These are phyloP conservation scores for Hirtodrosophila trivittata DNA, from an alignment of 2,888 invertebrate genomes.

Conservation along the genomic window DNA sequence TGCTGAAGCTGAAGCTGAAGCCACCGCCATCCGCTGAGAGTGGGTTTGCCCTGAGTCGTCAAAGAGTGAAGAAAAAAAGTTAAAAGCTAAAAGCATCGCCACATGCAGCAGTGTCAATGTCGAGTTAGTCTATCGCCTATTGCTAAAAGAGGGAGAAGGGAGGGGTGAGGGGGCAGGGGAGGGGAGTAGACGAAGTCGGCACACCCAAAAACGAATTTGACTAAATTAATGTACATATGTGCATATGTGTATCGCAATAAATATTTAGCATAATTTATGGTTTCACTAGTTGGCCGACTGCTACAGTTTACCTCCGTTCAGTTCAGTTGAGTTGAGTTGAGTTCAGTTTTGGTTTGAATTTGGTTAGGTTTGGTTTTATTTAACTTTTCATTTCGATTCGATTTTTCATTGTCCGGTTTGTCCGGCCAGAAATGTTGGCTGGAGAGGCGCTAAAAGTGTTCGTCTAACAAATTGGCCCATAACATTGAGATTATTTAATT, in stretches of 20 bases:
- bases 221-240: slow-evolving; percentile 57
- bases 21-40: slow-evolving; percentile 24
- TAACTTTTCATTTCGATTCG: slow-evolving; percentile 36
- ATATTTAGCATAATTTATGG: slow-evolving; percentile 75
- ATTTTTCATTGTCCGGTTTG: slow-evolving; percentile 21
- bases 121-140: slow-evolving; percentile 44
- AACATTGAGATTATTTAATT: slow-evolving; percentile 58
- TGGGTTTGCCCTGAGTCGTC: slow-evolving; percentile 40
- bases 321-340: slow-evolving; percentile 3
- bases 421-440: slow-evolving; percentile 7
- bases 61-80: slow-evolving; percentile 31
- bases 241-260: slow-evolving; percentile 40
- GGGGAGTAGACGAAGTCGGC: slow-evolving; percentile 29
- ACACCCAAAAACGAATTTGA: slow-evolving; percentile 70
- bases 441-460: slow-evolving; percentile 56
- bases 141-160: not conserved
- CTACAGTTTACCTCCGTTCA: too few species aligned
- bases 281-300: slow-evolving; percentile 38
- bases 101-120: slow-evolving; percentile 74
- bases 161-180: not conserved
- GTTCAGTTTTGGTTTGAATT: slow-evolving; percentile 19
- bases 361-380: not conserved
- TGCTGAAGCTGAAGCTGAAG: not conserved
- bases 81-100: slow-evolving; percentile 47
- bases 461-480: slow-evolving; percentile 67